Evolutionary conservation across 2,888 invertebrate species (phyloP).

Genomic region (Dryobotodes eremita): DNA sequence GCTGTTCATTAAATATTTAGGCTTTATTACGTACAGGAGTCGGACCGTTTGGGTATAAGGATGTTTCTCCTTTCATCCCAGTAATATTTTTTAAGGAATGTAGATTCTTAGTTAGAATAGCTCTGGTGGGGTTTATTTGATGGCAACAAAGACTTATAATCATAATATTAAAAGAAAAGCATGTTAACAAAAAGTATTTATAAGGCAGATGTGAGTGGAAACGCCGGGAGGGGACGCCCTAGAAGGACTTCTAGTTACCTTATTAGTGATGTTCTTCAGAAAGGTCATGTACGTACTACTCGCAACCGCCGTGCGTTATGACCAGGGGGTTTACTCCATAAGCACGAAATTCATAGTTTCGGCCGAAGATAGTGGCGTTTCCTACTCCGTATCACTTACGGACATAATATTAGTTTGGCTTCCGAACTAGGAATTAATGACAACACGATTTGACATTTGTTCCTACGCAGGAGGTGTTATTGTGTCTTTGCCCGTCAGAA

Average conservation of each 20-base stretch:
- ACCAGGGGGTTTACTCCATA: too few species aligned
- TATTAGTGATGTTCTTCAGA: background rate
- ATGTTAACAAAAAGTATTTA: background rate
- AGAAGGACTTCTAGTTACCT: background rate
- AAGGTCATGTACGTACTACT: background rate
- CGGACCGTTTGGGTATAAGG: constrained; percentile 5
- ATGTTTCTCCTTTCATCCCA: background rate
- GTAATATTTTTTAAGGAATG: background rate
- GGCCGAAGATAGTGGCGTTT: too few species aligned
- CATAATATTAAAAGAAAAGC: background rate
- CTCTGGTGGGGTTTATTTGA: background rate
- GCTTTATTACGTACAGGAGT: constrained; percentile 30
- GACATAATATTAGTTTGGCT: too few species aligned
- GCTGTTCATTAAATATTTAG: constrained; percentile 63
- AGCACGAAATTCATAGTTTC: too few species aligned
- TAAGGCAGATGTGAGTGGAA: background rate
- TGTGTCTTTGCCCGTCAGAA: too few species aligned
- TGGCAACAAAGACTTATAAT: constrained; percentile 11
- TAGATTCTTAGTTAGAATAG: background rate
- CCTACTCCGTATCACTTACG: too few species aligned
- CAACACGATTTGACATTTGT: background rate
- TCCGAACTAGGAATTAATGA: too few species aligned
- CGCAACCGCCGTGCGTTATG: background rate
- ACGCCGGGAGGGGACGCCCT: background rate
- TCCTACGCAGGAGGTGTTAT: too few species aligned